A percentile compares a stretch with the other conserved stretches of the same genome.
These are phyloP conservation scores for Psittacula cyanocephala DNA, from an alignment of 2,113 vertebrate species.

Conservation along the genomic window DNA sequence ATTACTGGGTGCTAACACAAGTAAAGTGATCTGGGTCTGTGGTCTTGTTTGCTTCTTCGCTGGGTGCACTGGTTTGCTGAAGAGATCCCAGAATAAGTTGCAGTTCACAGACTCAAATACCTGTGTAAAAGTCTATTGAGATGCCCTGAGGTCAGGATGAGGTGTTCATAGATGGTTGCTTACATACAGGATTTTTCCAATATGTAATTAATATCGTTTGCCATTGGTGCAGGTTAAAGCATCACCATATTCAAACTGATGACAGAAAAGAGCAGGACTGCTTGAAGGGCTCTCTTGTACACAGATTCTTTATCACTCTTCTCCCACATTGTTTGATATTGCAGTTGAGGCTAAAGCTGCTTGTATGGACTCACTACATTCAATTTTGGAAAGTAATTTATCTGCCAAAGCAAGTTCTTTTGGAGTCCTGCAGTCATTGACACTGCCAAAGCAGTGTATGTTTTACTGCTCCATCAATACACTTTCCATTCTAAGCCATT, in stretches of 20 bases:
- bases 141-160: background rate
- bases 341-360: background rate
- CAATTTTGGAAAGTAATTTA: background rate
- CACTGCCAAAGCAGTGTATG: background rate
- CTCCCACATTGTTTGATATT: background rate
- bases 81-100: background rate
- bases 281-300: background rate
- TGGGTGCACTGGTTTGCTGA: background rate
- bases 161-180: background rate
- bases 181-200: background rate
- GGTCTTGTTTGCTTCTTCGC: background rate
- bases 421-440: background rate
- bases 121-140: background rate
- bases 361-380: background rate
- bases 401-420: background rate
- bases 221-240: background rate
- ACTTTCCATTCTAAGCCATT: background rate
- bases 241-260: background rate
- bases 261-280: background rate
- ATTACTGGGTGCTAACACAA: accelerated
- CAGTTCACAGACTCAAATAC: background rate
- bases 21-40: background rate
- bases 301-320: background rate
- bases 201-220: background rate
- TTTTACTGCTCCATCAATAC: background rate